These are phyloP conservation scores for Pollenia angustigena DNA, from an alignment of 2,888 invertebrate species.

Conservation along the genomic window DNA sequence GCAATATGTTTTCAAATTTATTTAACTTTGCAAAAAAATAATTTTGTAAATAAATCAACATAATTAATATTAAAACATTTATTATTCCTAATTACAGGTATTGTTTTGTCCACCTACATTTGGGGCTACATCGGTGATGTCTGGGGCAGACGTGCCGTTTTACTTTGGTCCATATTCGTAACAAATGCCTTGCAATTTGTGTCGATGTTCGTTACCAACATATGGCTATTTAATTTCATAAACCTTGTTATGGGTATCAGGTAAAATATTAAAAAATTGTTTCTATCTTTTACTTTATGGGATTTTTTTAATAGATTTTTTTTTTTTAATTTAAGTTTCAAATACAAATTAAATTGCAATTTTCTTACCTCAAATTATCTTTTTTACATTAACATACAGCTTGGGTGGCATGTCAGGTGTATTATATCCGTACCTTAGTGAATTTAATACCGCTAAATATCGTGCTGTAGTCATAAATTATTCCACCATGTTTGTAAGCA, in stretches of 20 bases:
- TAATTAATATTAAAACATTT: not conserved
- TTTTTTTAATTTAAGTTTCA: not conserved
- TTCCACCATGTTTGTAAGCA: slow-evolving; percentile 81
- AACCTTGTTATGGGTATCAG: slow-evolving; percentile 79
- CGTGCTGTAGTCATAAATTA: slow-evolving; percentile 81
- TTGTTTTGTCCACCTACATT: slow-evolving; percentile 81
- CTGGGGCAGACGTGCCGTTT: slow-evolving; percentile 78
- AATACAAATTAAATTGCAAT: slow-evolving; percentile 41
- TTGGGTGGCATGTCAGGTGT: slow-evolving; percentile 79
- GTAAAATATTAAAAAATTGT: slow-evolving; percentile 71
- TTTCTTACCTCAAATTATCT: slow-evolving; percentile 27
- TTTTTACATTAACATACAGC: slow-evolving; percentile 68
- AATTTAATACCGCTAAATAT: slow-evolving; percentile 80
- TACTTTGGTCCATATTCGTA: slow-evolving; percentile 77
- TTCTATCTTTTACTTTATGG: slow-evolving; percentile 14
- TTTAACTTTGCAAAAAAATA: too few relatives aligned
- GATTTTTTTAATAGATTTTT: not conserved
- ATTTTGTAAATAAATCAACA: not conserved
- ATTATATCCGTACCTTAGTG: slow-evolving; percentile 80
- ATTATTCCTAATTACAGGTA: slow-evolving; percentile 73
- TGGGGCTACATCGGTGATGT: slow-evolving; percentile 81
- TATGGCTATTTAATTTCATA: slow-evolving; percentile 80
- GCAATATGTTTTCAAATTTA: too few relatives aligned
- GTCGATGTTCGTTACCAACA: slow-evolving; percentile 80
- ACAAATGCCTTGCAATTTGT: slow-evolving; percentile 77